Conservation (phyloP, 2,113 vertebrate genomes). For the Otolemur garnettii region DNA sequence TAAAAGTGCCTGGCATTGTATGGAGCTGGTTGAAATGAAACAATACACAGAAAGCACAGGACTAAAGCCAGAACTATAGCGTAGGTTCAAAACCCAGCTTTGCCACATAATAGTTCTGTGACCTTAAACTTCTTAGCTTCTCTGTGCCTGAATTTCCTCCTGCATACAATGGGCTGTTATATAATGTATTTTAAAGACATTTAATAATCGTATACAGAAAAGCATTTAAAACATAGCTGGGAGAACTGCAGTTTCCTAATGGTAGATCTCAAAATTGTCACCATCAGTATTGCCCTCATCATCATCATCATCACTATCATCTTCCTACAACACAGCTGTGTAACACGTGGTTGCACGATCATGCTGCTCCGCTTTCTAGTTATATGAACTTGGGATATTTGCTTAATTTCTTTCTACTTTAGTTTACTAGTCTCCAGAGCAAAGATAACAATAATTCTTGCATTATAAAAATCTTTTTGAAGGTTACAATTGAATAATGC, state of each 20-base stretch:
- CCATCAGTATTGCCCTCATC: accelerated
- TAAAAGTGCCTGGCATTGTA: background rate
- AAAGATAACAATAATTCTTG: background rate
- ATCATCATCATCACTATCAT: too few relatives aligned
- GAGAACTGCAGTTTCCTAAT: background rate
- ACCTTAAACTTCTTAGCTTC: background rate
- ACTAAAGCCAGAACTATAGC: background rate
- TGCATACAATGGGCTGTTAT: background rate
- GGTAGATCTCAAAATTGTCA: too few relatives aligned
- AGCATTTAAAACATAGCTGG: background rate
- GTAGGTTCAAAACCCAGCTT: background rate
- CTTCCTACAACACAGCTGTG: background rate
- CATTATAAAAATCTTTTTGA: background rate
- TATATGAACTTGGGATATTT: background rate
- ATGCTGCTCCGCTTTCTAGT: background rate
- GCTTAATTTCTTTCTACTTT: background rate
- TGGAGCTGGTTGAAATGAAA: background rate
- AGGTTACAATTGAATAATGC: background rate
- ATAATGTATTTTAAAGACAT: background rate
- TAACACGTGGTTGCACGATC: background rate
- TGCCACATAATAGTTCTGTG: background rate
- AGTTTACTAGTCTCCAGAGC: background rate
- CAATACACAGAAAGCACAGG: background rate
- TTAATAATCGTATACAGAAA: background rate
- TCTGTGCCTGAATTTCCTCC: background rate